Percentiles rank a stretch among this genome's conserved stretches.
Conservation (phyloP, 2,113 vertebrate species). For the Osmerus eperlanus region DNA sequence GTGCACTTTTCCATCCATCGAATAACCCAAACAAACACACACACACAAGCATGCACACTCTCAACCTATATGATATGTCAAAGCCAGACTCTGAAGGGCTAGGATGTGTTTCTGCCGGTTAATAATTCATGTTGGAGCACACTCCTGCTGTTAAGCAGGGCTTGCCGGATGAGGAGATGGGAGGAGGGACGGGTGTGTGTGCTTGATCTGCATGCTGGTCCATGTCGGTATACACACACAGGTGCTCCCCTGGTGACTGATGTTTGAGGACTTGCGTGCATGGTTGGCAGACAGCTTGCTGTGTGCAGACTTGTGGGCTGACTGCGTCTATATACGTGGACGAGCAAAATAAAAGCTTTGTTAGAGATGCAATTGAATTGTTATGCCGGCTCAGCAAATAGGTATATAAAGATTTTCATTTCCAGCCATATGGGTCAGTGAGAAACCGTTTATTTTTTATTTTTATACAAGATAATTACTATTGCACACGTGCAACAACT, state of each 20-base stretch:
- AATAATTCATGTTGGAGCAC: constrained; percentile 12
- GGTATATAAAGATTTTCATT: neutral
- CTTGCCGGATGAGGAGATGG: neutral
- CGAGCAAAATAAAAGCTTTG: neutral
- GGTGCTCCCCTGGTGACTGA: constrained; percentile 24
- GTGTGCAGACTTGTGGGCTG: constrained; percentile 6
- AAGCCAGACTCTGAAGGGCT: neutral
- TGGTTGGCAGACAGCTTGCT: constrained; percentile 9
- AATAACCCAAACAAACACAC: neutral
- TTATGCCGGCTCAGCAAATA: neutral
- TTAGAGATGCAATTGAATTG: constrained; percentile 1
- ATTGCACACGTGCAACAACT: too few species aligned
- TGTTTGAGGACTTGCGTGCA: constrained; percentile 16
- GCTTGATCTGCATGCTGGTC: neutral
- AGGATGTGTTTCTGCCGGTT: neutral
- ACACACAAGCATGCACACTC: neutral
- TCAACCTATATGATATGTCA: neutral
- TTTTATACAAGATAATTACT: too few species aligned
- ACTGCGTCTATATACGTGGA: neutral
- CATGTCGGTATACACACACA: constrained; percentile 21
- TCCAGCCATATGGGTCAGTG: too few species aligned
- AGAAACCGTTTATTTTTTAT: too few species aligned
- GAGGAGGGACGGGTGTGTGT: neutral
- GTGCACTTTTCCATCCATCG: neutral
- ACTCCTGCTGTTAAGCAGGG: neutral